Evolutionary conservation across 2,113 vertebrate species (phyloP).

Genomic region (Dascyllus trimaculatus): DNA sequence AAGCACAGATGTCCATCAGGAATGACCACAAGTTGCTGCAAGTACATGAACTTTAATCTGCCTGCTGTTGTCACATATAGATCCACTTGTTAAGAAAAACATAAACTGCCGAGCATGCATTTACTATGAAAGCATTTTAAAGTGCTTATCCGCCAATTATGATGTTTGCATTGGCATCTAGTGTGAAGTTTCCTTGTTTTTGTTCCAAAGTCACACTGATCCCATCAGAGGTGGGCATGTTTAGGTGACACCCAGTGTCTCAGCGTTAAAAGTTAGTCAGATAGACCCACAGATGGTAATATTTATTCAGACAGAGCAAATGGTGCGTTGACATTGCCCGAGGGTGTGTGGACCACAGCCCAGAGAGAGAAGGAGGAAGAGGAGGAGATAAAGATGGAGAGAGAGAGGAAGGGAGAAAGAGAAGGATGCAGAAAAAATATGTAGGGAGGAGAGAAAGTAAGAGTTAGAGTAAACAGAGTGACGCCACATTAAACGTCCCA

Average conservation of each 20-base stretch:
- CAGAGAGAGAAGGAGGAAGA: conserved; percentile 4
- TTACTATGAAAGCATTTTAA: background rate
- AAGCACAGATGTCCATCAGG: background rate
- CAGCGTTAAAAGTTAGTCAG: conserved; percentile 16
- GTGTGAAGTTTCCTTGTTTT: conserved; percentile 17
- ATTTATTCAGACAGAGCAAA: conserved; percentile 66
- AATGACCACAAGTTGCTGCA: background rate
- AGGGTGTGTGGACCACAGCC: conserved; percentile 44
- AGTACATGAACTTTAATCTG: no score
- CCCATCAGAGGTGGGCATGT: conserved; percentile 27
- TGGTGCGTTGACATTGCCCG: conserved; percentile 34
- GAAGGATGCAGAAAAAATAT: background rate
- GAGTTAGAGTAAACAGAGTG: background rate
- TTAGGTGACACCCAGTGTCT: conserved; percentile 66
- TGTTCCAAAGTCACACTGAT: conserved; percentile 4
- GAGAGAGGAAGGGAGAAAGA: background rate
- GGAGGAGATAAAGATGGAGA: background rate
- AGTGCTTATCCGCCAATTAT: background rate
- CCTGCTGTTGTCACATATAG: no score
- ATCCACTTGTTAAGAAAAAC: background rate
- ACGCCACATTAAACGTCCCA: conserved; percentile 25
- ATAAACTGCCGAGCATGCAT: background rate
- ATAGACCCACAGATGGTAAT: conserved; percentile 34
- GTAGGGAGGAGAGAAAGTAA: background rate
- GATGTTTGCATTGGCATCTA: background rate